phyloP scores from a whole-genome alignment of 2,797 vertebrate genomes.

The Phoxinus dragarum region DNA sequence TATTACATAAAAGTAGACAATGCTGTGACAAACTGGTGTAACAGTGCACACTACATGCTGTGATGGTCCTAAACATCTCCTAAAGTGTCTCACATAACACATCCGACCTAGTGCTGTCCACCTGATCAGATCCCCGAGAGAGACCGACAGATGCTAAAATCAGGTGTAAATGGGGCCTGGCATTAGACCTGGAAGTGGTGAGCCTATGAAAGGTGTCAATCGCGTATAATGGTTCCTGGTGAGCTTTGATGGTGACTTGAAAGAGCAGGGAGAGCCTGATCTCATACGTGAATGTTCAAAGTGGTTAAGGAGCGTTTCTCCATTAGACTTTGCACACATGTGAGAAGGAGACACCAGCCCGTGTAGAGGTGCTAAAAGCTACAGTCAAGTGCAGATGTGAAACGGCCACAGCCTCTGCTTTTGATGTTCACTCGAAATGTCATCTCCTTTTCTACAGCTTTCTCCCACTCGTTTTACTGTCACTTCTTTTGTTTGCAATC shows the following conservation, averaged over 20 bases:
- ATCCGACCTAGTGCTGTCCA: background rate
- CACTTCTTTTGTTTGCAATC: slow-evolving; percentile 26
- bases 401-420: background rate
- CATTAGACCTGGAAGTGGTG: background rate
- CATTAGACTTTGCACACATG: slow-evolving; percentile 66
- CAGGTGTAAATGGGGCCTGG: background rate
- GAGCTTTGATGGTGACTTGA: slow-evolving; percentile 11
- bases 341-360: slow-evolving; percentile 64
- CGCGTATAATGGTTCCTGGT: background rate
- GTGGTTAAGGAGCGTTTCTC: slow-evolving; percentile 70
- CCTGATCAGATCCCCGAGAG: background rate
- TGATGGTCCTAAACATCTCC: background rate
- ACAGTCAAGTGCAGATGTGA: slow-evolving; percentile 53
- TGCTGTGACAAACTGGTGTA: too few species aligned
- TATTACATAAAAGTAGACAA: background rate
- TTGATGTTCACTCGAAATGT: slow-evolving; percentile 15
- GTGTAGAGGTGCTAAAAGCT: slow-evolving; percentile 67
- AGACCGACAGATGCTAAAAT: background rate
- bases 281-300: slow-evolving; percentile 26
- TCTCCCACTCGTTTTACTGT: slow-evolving; percentile 17
- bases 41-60: background rate
- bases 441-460: background rate
- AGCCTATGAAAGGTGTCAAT: background rate
- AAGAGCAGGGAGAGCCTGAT: background rate
- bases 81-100: background rate